phyloP scores from a whole-genome alignment of 1,140 invertebrate genomes.

The Orchestia grillus region DNA sequence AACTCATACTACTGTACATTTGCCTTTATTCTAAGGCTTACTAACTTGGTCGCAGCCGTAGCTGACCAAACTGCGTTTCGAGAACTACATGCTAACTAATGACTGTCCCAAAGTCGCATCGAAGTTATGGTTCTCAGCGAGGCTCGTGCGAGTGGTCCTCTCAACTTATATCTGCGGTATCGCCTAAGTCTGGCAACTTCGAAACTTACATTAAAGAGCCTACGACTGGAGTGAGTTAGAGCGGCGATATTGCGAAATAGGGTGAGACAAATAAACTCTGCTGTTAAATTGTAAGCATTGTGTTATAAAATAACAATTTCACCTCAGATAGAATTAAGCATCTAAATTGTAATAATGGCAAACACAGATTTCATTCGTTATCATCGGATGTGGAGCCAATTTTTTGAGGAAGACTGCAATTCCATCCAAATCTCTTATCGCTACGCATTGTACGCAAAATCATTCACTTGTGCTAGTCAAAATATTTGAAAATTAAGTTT shows the following conservation, averaged over 20 bases:
- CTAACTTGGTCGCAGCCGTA: background rate
- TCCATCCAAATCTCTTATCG: background rate
- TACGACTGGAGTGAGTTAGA: background rate
- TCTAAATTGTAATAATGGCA: background rate
- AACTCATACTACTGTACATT: background rate
- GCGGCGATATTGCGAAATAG: background rate
- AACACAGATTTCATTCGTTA: background rate
- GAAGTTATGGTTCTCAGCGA: background rate
- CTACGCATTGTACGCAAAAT: background rate
- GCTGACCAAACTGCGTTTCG: background rate
- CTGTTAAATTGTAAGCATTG: background rate
- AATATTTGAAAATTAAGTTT: no score
- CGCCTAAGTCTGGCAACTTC: background rate
- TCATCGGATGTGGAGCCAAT: background rate
- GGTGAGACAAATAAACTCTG: background rate
- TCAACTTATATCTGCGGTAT: background rate
- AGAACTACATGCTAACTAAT: background rate
- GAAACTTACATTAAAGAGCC: background rate
- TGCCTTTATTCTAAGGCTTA: background rate
- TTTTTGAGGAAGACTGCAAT: background rate
- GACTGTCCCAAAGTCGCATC: background rate
- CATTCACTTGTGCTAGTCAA: no score
- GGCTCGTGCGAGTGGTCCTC: background rate
- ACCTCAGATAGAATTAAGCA: background rate
- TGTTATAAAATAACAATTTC: background rate